Percentiles rank a stretch among this genome's conserved stretches.
Conservation (phyloP, 2,113 vertebrate genomes). For the Pristiophorus japonicus region DNA sequence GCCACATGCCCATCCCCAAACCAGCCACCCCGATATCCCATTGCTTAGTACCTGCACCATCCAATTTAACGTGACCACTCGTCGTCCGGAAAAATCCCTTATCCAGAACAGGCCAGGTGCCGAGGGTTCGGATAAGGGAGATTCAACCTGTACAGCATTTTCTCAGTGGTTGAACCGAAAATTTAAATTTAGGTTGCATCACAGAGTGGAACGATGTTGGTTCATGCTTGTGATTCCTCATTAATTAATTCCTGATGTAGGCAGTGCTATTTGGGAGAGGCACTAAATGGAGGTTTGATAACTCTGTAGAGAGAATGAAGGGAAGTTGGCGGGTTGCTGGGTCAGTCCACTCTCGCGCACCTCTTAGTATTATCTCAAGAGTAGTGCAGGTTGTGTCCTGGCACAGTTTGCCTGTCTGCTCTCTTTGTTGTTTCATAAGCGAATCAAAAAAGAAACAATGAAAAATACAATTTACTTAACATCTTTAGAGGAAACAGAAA, state of each 20-base stretch:
- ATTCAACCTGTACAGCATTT: too few species aligned
- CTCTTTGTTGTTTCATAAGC: not conserved
- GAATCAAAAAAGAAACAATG: not conserved
- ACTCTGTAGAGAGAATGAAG: not conserved
- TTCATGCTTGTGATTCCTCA: not conserved
- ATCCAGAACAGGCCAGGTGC: too few species aligned
- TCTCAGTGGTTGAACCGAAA: not conserved
- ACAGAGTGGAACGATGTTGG: not conserved
- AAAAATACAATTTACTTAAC: not conserved
- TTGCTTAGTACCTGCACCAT: too few species aligned
- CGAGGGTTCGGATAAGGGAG: too few species aligned
- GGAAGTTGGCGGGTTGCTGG: not conserved
- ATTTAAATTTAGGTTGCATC: not conserved
- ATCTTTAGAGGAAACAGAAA: not conserved
- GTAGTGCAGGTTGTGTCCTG: not conserved
- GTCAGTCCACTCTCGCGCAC: not conserved
- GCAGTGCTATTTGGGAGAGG: not conserved
- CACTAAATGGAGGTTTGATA: not conserved
- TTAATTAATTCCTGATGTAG: not conserved
- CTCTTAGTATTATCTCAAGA: not conserved
- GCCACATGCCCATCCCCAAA: too few species aligned
- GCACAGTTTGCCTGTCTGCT: not conserved
- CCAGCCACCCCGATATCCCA: too few species aligned
- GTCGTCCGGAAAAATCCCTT: too few species aligned
- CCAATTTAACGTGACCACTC: too few species aligned